A percentile compares a stretch with the other conserved stretches of the same genome.
Evolutionary conservation across 2,797 vertebrate species (phyloP).

Genomic region (Scarus forsteni): DNA sequence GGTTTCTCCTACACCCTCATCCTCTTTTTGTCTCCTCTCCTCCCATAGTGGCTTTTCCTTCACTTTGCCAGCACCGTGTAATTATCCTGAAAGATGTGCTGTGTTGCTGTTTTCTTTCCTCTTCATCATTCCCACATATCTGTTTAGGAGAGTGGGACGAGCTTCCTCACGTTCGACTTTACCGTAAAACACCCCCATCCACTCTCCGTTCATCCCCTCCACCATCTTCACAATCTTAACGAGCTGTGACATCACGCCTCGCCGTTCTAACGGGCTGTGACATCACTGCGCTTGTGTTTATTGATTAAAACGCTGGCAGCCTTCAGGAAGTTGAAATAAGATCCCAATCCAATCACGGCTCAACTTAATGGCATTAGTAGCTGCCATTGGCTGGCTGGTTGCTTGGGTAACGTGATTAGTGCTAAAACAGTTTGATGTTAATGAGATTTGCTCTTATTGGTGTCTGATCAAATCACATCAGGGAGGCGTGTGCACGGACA

Average conservation of each 20-base stretch:
- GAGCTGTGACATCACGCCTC: conserved; percentile 76
- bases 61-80: conserved; percentile 48
- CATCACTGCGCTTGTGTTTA: conserved; percentile 80
- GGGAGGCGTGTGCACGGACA: conserved; percentile 19
- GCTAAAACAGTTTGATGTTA: conserved; percentile 84
- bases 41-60: conserved; percentile 17
- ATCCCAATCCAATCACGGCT: conserved; percentile 83
- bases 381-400: conserved; percentile 85
- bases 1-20: neutral
- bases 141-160: conserved; percentile 22
- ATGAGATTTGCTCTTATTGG: conserved; percentile 87
- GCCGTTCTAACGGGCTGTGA: conserved; percentile 74
- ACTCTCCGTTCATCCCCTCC: conserved; percentile 32
- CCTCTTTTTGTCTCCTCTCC: conserved; percentile 4
- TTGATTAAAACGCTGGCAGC: conserved; percentile 84
- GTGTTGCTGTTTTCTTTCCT: conserved; percentile 39
- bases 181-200: conserved; percentile 27
- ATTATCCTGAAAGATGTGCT: conserved; percentile 63
- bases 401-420: conserved; percentile 85
- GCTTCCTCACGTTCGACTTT: conserved; percentile 12
- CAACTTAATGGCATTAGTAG: conserved; percentile 86
- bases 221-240: conserved; percentile 61
- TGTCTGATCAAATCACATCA: conserved; percentile 85
- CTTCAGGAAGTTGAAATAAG: conserved; percentile 84
- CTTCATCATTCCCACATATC: conserved; percentile 26